Conservation (phyloP, 1,140 invertebrate genomes). For the Leptoteleia sp. region DNA sequence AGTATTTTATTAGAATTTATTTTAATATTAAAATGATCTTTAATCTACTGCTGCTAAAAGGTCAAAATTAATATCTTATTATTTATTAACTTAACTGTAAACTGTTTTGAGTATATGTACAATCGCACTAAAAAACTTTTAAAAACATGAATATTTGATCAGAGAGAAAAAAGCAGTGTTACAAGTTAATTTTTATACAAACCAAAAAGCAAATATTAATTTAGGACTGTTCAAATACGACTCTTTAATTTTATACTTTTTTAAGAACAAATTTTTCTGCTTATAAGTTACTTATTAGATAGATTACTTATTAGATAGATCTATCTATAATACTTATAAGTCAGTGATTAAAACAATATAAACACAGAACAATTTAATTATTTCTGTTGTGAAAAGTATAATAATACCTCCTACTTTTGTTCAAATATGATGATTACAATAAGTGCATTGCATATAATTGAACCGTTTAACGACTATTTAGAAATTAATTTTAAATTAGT, state of each 20-base stretch:
- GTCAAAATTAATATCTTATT: too few relatives aligned
- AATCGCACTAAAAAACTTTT: too few relatives aligned
- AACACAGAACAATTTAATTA: constrained; percentile 12
- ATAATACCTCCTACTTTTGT: constrained; percentile 29
- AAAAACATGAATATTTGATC: too few relatives aligned
- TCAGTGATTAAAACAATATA: not conserved
- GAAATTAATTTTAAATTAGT: constrained; percentile 67
- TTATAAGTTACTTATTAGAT: too few relatives aligned
- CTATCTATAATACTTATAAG: too few relatives aligned
- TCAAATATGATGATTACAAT: constrained; percentile 25
- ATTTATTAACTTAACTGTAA: too few relatives aligned
- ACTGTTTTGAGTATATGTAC: too few relatives aligned
- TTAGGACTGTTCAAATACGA: constrained; percentile 34
- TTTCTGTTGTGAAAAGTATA: constrained; percentile 21
- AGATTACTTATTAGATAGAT: too few relatives aligned
- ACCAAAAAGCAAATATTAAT: constrained; percentile 26
- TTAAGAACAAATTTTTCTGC: constrained; percentile 10
- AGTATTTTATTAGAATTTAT: not conserved
- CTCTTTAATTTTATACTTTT: constrained; percentile 32
- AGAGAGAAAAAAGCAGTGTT: too few relatives aligned
- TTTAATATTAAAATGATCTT: not conserved
- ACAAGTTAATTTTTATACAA: not conserved
- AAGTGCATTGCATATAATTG: constrained; percentile 47
- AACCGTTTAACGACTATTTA: constrained; percentile 64
- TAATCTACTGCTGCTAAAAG: not conserved